phyloP scores from a whole-genome alignment of 1,140 invertebrate species.

The Cyclina sinensis region DNA sequence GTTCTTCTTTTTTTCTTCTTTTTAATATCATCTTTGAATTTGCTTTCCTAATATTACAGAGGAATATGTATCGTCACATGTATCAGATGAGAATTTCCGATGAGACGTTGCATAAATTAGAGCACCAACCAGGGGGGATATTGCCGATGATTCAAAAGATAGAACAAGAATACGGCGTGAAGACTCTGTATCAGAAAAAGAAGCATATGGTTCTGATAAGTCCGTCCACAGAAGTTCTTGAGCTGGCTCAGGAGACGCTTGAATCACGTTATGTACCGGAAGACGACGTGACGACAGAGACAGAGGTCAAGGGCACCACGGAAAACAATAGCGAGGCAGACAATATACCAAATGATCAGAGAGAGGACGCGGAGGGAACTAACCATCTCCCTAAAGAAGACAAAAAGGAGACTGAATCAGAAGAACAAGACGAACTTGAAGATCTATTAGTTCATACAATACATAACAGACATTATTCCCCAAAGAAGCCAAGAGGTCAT shows the following conservation, averaged over 20 bases:
- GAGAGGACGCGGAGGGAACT: background rate
- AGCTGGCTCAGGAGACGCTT: constrained; percentile 53
- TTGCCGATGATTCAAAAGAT: constrained; percentile 51
- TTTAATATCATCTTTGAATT: no score
- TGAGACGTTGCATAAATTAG: constrained; percentile 48
- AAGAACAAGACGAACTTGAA: background rate
- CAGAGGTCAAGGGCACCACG: background rate
- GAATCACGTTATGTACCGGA: constrained; percentile 29
- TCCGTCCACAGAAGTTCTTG: constrained; percentile 44
- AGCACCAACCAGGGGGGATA: constrained; percentile 42
- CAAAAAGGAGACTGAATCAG: background rate
- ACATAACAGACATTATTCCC: constrained; percentile 21
- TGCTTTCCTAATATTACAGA: constrained; percentile 31
- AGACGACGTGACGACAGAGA: background rate
- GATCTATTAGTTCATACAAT: background rate
- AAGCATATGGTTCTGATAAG: constrained; percentile 56
- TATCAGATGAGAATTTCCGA: constrained; percentile 56
- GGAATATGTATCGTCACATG: constrained; percentile 52
- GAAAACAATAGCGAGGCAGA: background rate
- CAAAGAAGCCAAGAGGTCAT: constrained; percentile 1
- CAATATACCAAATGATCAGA: background rate
- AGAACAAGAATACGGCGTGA: constrained; percentile 54
- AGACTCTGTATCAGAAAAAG: constrained; percentile 34
- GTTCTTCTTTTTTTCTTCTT: no score
- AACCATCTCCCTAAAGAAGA: background rate